Evolutionary conservation across 2,888 invertebrate species (phyloP).

Genomic region (Macropis europaea): DNA sequence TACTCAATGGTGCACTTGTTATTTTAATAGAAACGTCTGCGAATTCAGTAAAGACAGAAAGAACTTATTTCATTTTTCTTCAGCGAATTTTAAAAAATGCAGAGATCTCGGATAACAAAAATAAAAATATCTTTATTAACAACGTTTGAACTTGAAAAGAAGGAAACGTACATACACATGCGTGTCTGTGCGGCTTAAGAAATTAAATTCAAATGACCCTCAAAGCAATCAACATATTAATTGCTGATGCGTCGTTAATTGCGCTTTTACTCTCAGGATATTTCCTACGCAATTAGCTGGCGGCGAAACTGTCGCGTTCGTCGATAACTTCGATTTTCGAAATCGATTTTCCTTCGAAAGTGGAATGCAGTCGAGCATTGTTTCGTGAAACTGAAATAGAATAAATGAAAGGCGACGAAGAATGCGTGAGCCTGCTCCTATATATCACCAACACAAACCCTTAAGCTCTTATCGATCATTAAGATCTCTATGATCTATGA

Average conservation of each 20-base stretch:
- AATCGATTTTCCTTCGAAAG: not conserved
- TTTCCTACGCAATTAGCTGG: not conserved
- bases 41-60: too few relatives aligned
- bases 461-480: constrained; percentile 43
- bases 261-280: not conserved
- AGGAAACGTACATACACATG: too few relatives aligned
- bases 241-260: not conserved
- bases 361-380: not conserved
- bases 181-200: too few relatives aligned
- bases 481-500: constrained; percentile 41
- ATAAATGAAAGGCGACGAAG: constrained; percentile 23
- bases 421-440: not conserved
- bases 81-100: too few relatives aligned
- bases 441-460: constrained; percentile 15
- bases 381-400: constrained; percentile 19
- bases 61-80: too few relatives aligned
- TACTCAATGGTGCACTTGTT: too few relatives aligned
- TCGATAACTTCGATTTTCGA: constrained; percentile 1
- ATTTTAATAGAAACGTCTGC: too few relatives aligned
- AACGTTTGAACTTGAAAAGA: too few relatives aligned
- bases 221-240: not conserved
- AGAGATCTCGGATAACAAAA: too few relatives aligned
- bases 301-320: not conserved
- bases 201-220: too few relatives aligned
- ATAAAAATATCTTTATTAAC: too few relatives aligned